Base-by-base conservation (phyloP, 2,113 vertebrate species). In the Vidua macroura region DNA sequence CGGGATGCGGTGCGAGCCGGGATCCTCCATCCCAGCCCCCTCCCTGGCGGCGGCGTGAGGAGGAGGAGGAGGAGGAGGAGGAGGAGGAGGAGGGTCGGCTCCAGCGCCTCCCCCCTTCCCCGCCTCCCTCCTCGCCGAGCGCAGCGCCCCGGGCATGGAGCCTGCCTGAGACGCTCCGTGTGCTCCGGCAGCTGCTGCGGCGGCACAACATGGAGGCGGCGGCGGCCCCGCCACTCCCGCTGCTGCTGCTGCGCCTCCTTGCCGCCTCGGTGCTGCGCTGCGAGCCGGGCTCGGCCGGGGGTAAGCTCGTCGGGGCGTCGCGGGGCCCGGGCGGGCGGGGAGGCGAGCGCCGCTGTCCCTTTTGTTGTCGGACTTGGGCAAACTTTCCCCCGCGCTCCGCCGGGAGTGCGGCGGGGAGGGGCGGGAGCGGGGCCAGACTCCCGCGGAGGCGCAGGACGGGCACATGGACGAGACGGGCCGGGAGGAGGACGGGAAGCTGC, bases 161-260 rank as follows among this genome's bases (percentile, higher is more conserved):
- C 95, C 96, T 35, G 96, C 94, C 89, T 97, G 94, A 97, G 96
- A 14, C 75, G 58, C 81, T 78, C 93, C 37, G 92, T 43, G 95
- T 76, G 92, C 94, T 94, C 91, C 69, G 74, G 96, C 93, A 82
- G 96, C 95, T 86, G 96, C 96, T 35, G 95, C 96, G 82, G 96
- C 96, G 79, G 96, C 96, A 79, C 96, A 97, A 96, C 94, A 96
- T 95, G 96, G 96, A 96, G 96, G 95, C 92, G 93, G 94, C 90
- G 80, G 58, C 76, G 51, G 70, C 82, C 59, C 43, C 91, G 91
- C 92, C 79, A 88, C 88, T 68, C 73, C 94, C 49, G 77, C 86
- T 69, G 89, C 86, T 90, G 86, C 95, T 96, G 62, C 82, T 95
- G 90, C 93, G 78, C 83, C 68, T 93, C 48, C 60, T 95, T 33